phyloP scores from a whole-genome alignment of 2,888 invertebrate species.

The Maniola hyperantus region DNA sequence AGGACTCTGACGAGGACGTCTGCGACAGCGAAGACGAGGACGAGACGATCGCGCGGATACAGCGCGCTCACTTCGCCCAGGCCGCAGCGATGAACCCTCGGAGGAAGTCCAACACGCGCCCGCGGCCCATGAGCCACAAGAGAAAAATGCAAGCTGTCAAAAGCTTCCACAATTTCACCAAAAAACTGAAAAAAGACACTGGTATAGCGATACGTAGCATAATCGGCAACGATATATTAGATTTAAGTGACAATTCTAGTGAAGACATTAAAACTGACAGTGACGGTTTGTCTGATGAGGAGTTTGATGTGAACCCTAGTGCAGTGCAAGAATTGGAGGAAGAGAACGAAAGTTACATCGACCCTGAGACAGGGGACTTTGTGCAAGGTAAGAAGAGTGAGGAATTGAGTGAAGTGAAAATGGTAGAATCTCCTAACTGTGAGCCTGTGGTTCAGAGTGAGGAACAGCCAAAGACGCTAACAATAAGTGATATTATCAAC shows the following conservation, averaged over 20 bases:
- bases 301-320: constrained; percentile 75
- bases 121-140: constrained; percentile 75
- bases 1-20: constrained; percentile 67
- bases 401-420: constrained; percentile 42
- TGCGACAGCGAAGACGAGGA: constrained; percentile 76
- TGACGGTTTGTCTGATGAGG: constrained; percentile 78
- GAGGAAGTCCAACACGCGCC: constrained; percentile 62
- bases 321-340: constrained; percentile 74
- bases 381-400: constrained; percentile 56
- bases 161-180: constrained; percentile 78
- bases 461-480: constrained; percentile 68
- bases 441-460: constrained; percentile 33
- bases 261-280: constrained; percentile 71
- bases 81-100: constrained; percentile 72
- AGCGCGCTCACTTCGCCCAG: constrained; percentile 75
- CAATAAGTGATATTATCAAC: constrained; percentile 77
- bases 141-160: constrained; percentile 79
- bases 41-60: constrained; percentile 76
- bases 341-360: constrained; percentile 77
- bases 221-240: constrained; percentile 76
- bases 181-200: constrained; percentile 79
- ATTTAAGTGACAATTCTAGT: constrained; percentile 77
- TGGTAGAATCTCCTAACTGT: constrained; percentile 33
- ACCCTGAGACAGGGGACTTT: constrained; percentile 78
- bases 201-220: constrained; percentile 77